A percentile compares a stretch with the other conserved stretches of the same genome.
Evolutionary conservation across 30 jellyfish, hydroid and myxozoan genomes (phyloP).

Genomic region (Hydra vulgaris): DNA sequence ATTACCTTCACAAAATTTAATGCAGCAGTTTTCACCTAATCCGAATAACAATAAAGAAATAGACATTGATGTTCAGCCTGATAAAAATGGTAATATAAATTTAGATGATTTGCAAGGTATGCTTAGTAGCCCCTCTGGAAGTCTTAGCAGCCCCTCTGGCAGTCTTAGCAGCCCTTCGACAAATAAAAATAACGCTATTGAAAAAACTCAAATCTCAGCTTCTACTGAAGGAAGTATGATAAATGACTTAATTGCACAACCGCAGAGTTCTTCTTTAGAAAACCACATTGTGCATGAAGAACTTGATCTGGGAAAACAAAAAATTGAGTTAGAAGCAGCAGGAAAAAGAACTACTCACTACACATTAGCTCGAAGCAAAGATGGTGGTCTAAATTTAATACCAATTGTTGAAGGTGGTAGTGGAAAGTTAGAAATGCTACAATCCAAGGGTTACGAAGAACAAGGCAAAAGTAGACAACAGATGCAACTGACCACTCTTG

Average conservation of each 20-base stretch:
- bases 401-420: constrained; percentile 85
- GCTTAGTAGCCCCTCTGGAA: constrained; percentile 7
- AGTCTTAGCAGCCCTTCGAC: background rate
- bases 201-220: background rate
- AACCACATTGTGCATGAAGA: constrained; percentile 18
- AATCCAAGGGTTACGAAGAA: constrained; percentile 49
- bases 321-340: constrained; percentile 63
- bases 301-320: constrained; percentile 30
- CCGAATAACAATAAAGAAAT: constrained; percentile 11
- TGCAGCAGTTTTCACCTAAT: constrained; percentile 1
- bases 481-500: constrained; percentile 83
- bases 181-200: background rate
- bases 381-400: constrained; percentile 67
- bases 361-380: constrained; percentile 53
- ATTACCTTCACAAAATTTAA: background rate
- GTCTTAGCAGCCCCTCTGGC: constrained; percentile 4
- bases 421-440: constrained; percentile 36
- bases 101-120: constrained; percentile 22
- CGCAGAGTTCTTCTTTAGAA: background rate
- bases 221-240: background rate
- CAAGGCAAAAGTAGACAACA: constrained; percentile 77
- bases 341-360: constrained; percentile 66
- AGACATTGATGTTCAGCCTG: constrained; percentile 30
- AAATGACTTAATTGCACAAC: background rate
- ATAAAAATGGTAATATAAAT: constrained; percentile 29